Evolutionary conservation across 2,113 vertebrate species (phyloP), one percentile per base, ranked within the genome.

Genomic region (Takifugu bimaculatus): DNA sequence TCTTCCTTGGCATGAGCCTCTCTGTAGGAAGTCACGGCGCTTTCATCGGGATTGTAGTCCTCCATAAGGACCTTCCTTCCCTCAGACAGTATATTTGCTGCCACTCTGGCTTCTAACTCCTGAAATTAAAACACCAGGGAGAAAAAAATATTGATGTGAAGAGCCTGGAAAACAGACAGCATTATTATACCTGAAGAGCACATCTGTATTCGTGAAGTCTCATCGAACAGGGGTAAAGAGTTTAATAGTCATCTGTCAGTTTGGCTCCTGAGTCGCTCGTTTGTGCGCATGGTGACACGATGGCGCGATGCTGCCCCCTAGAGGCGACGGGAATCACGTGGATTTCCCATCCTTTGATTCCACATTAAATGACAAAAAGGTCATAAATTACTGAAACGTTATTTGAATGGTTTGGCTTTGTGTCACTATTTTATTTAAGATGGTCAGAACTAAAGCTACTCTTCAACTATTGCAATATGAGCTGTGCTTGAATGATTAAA

Each of bases 51-150:
- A 87, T 89, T 87, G 76, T 90, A 95, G 75, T 75, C 92, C 80
- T 81, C 86, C 90, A 94, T 93, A 83, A 90, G 91, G 79, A 93
- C 73, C 73, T 91, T 91, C 80, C 95, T 71, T 71, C 89, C 93
- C 81, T 95, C 91, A 13, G 92, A 90, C 81, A 99, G 90, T 79
- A 93, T 99, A 80, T 95, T 94, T 68, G 95, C 94, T 64, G 94
- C 93, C 52, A 93, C 80, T 80, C 92, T 97, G 75, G 93, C 94
- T 78, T 97, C 94, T 82, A 93, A 77, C 82, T 93, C 94, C 96
- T 95, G 84, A 81, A 81, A 84, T 76, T 60, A 77, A 82, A 85
- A 73, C 63, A n/a, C 73, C 57, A 76, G 65, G 20, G 20, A 20
- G 20, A 20, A 55, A 54, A 68, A 60, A 79, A 74, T 71, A 71